Base-by-base conservation (phyloP, 2,113 vertebrate species). In the Rafetus swinhoei region DNA sequence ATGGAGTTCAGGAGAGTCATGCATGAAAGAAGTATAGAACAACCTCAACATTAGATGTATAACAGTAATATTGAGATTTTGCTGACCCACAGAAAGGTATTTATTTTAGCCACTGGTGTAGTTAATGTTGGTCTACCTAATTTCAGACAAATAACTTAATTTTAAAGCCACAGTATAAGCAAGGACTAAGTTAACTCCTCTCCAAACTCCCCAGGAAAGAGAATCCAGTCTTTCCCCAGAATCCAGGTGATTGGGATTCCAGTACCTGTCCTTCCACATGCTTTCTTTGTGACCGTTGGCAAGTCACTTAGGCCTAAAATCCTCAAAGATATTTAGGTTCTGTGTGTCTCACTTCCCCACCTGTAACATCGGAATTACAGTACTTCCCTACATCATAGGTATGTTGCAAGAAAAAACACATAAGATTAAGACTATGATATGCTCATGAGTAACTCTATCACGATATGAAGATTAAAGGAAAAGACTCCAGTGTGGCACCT, bases 381-480 rank as follows among this genome's bases (percentile, higher is more conserved):
- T 2, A 19, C 4, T 5, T 10, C 27, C 79, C 84, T 9, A 22
- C 13, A 52, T 0, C 1, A 0, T 0, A 45, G 65, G 21, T 27
- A 0, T 3, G 5, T 1, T 52, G 69, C 39, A 29, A 21, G 53
- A 56, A 6, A 65, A 79, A 6, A 74, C 6, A 6, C 22, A 24
- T 35, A n/a, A 22, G 21, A 45, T 45, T 45, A 45, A 74, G 35
- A 65, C 16, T 45, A 9, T 24, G 21, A 74, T 19, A 18, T 74
- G 69, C 69, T 22, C 1, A 2, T 0, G 24, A 12, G 11, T 19
- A n/a, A 72, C 60, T 57, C 0, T n/a, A 4, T 39, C 0, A 65
- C 15, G 29, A 32, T 14, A 29, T 22, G 19, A 74, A 35, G 10
- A 18, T 10, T 9, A n/a, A 79, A 83, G 80, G 86, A n/a, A 92